Evolutionary conservation across 2,888 invertebrate species (phyloP).

Genomic region (Drosophila diplacantha): DNA sequence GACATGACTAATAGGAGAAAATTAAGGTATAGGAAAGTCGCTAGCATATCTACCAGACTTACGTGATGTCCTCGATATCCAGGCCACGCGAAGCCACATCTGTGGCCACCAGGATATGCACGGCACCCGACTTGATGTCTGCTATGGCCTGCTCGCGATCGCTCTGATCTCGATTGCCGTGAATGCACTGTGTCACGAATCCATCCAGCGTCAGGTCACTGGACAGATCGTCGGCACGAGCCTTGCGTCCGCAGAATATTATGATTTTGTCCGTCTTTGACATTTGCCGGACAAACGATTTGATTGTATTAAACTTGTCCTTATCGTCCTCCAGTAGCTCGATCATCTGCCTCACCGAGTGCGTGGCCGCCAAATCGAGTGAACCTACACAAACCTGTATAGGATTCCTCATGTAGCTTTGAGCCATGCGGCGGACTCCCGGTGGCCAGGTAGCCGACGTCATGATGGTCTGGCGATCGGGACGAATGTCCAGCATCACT

Average conservation of each 20-base stretch:
- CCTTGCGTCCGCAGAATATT: conserved; percentile 93
- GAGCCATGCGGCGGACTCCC: conserved; percentile 90
- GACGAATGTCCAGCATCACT: conserved; percentile 87
- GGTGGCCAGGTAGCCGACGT: conserved; percentile 97
- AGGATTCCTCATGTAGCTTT: conserved; percentile 92
- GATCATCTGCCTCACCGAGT: conserved; percentile 90
- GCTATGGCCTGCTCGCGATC: conserved; percentile 90
- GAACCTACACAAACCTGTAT: conserved; percentile 94
- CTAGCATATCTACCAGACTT: conserved; percentile 2
- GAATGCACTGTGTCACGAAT: conserved; percentile 87
- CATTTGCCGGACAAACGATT: conserved; percentile 85
- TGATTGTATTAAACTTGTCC: conserved; percentile 82
- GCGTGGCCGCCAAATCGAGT: conserved; percentile 91
- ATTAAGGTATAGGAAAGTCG: neutral
- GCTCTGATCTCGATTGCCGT: conserved; percentile 90
- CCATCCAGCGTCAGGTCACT: conserved; percentile 86
- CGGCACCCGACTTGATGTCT: conserved; percentile 88
- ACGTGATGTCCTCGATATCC: conserved; percentile 92
- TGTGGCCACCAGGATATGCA: conserved; percentile 92
- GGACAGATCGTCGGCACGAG: conserved; percentile 88
- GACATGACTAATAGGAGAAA: conserved; percentile 80
- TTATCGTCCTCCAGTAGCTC: conserved; percentile 84
- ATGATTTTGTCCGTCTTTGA: conserved; percentile 88
- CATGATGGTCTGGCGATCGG: conserved; percentile 96
- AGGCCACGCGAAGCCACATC: conserved; percentile 97